These are phyloP conservation scores for Cettia cetti DNA, from an alignment of 2,113 vertebrate genomes.

Conservation along the genomic window DNA sequence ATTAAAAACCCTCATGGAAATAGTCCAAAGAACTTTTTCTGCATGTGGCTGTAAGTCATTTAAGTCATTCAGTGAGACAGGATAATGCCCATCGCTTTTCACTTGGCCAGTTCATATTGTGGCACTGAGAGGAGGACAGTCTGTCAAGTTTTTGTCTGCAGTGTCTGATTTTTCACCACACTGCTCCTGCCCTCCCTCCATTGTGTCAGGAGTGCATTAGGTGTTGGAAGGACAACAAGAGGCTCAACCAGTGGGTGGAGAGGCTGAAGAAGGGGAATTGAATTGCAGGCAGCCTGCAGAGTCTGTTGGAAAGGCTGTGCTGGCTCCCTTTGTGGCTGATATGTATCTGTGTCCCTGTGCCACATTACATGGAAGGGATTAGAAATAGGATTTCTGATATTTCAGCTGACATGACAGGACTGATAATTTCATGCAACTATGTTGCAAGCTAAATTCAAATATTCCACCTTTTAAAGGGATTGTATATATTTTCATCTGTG, in stretches of 20 bases:
- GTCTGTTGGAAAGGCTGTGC: neutral
- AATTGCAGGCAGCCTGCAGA: neutral
- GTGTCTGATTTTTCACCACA: slow-evolving; percentile 52
- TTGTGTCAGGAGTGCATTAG: slow-evolving; percentile 64
- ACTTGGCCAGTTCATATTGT: slow-evolving; percentile 71
- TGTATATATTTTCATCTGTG: neutral
- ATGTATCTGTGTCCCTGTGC: neutral
- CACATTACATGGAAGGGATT: slow-evolving; percentile 33
- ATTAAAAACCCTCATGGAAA: neutral
- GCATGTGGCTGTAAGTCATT: slow-evolving; percentile 59
- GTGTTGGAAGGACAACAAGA: slow-evolving; percentile 60
- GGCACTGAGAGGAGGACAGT: slow-evolving; percentile 38
- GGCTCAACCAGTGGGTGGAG: slow-evolving; percentile 35
- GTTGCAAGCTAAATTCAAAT: slow-evolving; percentile 25
- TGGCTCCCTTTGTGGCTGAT: neutral
- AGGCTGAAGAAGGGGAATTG: neutral
- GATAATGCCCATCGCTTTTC: slow-evolving; percentile 68
- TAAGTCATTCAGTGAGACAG: slow-evolving; percentile 43
- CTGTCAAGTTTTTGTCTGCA: slow-evolving; percentile 61
- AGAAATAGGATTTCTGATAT: slow-evolving; percentile 45
- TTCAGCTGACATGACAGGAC: slow-evolving; percentile 40
- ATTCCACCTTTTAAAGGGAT: neutral
- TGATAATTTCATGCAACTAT: slow-evolving; percentile 17
- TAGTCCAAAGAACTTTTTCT: slow-evolving; percentile 35
- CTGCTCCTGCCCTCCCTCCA: slow-evolving; percentile 33